A percentile compares a stretch with the other conserved stretches of the same genome.
phyloP scores from a whole-genome alignment of 2,797 vertebrate genomes.

The Sebastiscus tertius region DNA sequence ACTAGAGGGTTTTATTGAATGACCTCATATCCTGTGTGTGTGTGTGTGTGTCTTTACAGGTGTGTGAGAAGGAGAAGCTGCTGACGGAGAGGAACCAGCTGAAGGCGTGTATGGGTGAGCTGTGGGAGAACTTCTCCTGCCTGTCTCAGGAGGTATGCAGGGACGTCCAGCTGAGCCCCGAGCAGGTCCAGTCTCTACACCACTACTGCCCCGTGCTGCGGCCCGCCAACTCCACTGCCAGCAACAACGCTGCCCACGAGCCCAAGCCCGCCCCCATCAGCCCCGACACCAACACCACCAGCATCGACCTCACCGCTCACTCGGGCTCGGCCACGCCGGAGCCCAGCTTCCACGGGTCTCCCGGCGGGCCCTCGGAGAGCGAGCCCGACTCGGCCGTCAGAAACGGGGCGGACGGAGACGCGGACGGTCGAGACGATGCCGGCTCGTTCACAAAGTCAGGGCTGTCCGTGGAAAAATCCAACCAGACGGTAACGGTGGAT shows the following conservation, averaged over 20 bases:
- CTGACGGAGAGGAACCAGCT: conserved; percentile 97
- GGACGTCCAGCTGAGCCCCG: conserved; percentile 94
- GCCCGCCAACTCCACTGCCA: conserved; percentile 85
- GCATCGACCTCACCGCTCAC: conserved; percentile 87
- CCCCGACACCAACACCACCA: conserved; percentile 82
- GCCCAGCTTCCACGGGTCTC: conserved; percentile 84
- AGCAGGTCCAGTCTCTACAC: conserved; percentile 96
- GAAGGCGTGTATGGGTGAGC: conserved; percentile 98
- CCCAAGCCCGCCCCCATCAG: conserved; percentile 67
- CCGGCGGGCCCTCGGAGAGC: conserved; percentile 82
- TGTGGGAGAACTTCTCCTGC: conserved; percentile 98
- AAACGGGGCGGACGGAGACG: conserved; percentile 82
- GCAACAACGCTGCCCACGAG: conserved; percentile 65
- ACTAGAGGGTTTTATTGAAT: neutral
- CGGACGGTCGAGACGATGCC: conserved; percentile 81
- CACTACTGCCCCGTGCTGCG: conserved; percentile 95
- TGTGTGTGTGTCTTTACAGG: conserved; percentile 76
- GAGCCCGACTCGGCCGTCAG: conserved; percentile 77
- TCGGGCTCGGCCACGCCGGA: conserved; percentile 85
- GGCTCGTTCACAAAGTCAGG: conserved; percentile 86
- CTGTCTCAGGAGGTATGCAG: conserved; percentile 97
- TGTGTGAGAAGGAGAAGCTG: conserved; percentile 97
- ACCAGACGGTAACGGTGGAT: conserved; percentile 97
- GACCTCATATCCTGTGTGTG: neutral
- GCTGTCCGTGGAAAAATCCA: too few species aligned